Evolutionary conservation across 1,140 invertebrate genomes (phyloP), one percentile per base, ranked within the genome.

Genomic region (Spodoptera litura): DNA sequence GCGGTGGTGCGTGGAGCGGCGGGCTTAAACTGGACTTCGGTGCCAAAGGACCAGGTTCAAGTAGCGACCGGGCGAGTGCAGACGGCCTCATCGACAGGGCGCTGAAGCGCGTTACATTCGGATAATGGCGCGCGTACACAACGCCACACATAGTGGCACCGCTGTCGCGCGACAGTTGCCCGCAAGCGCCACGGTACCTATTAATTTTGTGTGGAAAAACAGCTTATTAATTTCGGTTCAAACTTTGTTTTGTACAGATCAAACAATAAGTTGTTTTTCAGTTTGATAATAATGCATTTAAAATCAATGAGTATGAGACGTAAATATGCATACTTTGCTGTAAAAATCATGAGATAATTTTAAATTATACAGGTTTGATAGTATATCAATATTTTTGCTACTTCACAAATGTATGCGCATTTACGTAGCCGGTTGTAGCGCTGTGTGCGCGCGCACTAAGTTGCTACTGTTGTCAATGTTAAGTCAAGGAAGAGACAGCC

Each of bases 1-100:
- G 87, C 90, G 86, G 86, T 89, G 91, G 88, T 91, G 89, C 89
- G 91, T 89, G 91, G 91, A 91, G 90, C 87, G 89, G 90, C 88
- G 89, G 89, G 79, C 82, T 86, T 86, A 82, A 76, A 83, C 73
- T 82, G 81, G 78, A 87, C 71, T 80, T 78, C 82, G 83, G 85
- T 88, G 86, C 87, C 84, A 87, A 84, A 87, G 83, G 80, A 78
- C 53, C 15, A 59, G 76, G 35, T 44, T 59, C 27, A n/a, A 61
- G 55, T 59, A 68, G 62, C n/a, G 74, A 78, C 55, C 27, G 76
- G 49, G 62, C 76, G 76, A 68, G 76, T 75, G 73, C 73, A 59
- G 73, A 52, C 72, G 58, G 51, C 73, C 44, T 70, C 25, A 75
- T 51, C 56, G 59, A 73, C 71, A 75, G 73, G 73, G 73, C 73